Percentiles rank a stretch among this genome's conserved stretches.
Conservation (phyloP, 1,140 invertebrate species). For the Battus philenor region DNA sequence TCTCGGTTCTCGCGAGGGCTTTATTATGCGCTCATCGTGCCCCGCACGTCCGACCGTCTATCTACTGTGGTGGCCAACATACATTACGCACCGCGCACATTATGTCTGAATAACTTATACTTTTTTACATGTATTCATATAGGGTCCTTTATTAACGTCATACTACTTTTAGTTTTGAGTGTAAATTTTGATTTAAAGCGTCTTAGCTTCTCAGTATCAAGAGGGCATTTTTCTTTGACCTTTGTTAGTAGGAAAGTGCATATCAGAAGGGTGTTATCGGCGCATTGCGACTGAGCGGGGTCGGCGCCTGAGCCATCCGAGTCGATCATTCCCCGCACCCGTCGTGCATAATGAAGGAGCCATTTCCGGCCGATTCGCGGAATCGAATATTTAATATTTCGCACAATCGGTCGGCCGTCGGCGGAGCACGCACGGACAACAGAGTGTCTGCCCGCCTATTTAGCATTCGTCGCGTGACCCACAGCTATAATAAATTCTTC, state of each 20-base stretch:
- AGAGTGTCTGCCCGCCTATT: constrained; percentile 28
- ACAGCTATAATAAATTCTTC: constrained; percentile 66
- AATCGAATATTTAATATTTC: constrained; percentile 68
- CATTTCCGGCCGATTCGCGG: constrained; percentile 61
- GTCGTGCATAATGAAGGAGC: constrained; percentile 58
- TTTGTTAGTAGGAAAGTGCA: constrained; percentile 13
- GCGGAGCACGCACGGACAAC: constrained; percentile 37
- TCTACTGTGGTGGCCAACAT: constrained; percentile 47
- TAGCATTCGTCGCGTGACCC: constrained; percentile 60
- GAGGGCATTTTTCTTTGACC: constrained; percentile 5
- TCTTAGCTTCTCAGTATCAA: not conserved
- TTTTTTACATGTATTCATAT: constrained; percentile 11
- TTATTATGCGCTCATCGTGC: constrained; percentile 50
- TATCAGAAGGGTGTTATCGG: constrained; percentile 46
- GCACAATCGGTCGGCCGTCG: constrained; percentile 49
- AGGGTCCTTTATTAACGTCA: not conserved
- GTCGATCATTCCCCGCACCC: constrained; percentile 61
- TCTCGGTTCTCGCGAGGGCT: constrained; percentile 19
- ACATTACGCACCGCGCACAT: constrained; percentile 36
- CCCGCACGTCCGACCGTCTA: constrained; percentile 35
- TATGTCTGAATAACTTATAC: constrained; percentile 36
- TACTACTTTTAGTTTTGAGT: not conserved
- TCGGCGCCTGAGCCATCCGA: constrained; percentile 33
- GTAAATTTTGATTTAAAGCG: not conserved
- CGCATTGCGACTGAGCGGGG: constrained; percentile 35